Evolutionary conservation across 2,888 invertebrate species (phyloP).

Genomic region (Melinopterus prodromus): DNA sequence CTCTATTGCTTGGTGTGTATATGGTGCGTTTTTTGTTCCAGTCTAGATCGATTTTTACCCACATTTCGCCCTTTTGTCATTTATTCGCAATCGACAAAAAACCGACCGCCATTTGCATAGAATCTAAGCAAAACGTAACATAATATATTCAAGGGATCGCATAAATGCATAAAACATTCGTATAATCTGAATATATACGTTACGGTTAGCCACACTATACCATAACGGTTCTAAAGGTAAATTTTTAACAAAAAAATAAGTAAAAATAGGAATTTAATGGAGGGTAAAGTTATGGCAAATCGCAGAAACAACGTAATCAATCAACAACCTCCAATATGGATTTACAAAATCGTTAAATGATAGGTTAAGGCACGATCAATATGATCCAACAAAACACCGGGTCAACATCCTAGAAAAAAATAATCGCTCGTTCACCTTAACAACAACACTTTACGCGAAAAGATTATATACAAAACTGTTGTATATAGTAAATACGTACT

Average conservation of each 20-base stretch:
- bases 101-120: too few relatives aligned
- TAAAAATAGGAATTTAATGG: not conserved
- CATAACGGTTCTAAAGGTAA: too few relatives aligned
- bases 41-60: too few relatives aligned
- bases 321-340: conserved; percentile 67
- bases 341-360: conserved; percentile 64
- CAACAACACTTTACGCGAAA: not conserved
- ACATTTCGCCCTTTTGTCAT: too few relatives aligned
- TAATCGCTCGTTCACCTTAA: conserved; percentile 17
- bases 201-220: not conserved
- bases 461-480: not conserved
- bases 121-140: too few relatives aligned
- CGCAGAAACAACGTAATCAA: conserved; percentile 26
- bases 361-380: conserved; percentile 64
- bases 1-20: too few relatives aligned
- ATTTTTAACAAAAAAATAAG: not conserved
- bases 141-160: not conserved
- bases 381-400: conserved; percentile 62
- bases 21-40: too few relatives aligned
- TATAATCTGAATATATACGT: conserved; percentile 13
- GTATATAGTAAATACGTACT: not conserved
- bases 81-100: too few relatives aligned
- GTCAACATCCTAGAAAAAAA: conserved; percentile 43
- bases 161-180: conserved; percentile 18
- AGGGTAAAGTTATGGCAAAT: conserved; percentile 7